Evolutionary conservation across 2,113 vertebrate species (phyloP).

Genomic region (Callaeas wilsoni): DNA sequence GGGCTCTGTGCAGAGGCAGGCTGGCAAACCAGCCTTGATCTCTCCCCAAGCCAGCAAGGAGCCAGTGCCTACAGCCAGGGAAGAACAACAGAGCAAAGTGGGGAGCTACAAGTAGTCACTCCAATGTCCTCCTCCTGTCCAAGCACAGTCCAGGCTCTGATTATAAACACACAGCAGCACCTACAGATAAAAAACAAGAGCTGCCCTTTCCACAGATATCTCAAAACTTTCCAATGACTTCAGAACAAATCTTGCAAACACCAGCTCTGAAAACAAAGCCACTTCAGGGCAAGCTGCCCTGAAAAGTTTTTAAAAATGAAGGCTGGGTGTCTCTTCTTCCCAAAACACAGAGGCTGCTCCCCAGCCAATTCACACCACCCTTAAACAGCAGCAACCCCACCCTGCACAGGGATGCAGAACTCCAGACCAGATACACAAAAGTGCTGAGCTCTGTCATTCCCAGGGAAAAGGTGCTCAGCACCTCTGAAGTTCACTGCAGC

Average conservation of each 20-base stretch:
- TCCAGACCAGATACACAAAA: not conserved
- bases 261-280: not conserved
- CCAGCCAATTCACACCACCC: not conserved
- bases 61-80: not conserved
- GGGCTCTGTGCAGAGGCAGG: not conserved
- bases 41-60: not conserved
- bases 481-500: not conserved
- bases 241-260: not conserved
- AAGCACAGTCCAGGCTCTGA: not conserved
- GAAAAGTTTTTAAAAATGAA: not conserved
- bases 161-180: not conserved
- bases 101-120: not conserved
- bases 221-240: not conserved
- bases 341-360: not conserved
- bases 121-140: not conserved
- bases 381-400: not conserved
- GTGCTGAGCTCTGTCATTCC: not conserved
- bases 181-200: not conserved
- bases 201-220: not conserved
- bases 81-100: not conserved
- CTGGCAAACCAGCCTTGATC: not conserved
- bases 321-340: not conserved
- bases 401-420: not conserved
- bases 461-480: not conserved
- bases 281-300: not conserved